These are phyloP conservation scores for Sigmodon hispidus DNA, from an alignment of 2,113 vertebrate species.

Conservation along the genomic window DNA sequence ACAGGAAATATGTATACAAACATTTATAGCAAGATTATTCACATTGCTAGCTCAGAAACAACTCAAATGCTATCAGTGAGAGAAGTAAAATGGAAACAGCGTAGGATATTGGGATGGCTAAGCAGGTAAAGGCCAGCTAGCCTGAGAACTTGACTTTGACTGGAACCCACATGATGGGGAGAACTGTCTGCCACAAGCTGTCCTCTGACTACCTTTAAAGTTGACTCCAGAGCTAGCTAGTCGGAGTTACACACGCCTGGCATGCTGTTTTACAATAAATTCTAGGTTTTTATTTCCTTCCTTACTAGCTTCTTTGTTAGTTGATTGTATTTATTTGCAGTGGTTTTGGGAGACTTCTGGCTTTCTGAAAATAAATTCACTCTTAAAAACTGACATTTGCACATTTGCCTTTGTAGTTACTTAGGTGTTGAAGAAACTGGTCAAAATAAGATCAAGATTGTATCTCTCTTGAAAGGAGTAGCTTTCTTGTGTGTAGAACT, in stretches of 20 bases:
- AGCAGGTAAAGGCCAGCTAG: neutral
- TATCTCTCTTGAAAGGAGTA: neutral
- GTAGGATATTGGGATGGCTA: neutral
- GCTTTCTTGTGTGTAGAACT: neutral
- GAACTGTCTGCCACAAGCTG: neutral
- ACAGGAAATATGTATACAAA: neutral
- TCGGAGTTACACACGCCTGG: neutral
- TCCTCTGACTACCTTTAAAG: neutral
- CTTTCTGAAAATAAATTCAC: constrained; percentile 49
- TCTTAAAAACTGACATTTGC: constrained; percentile 23
- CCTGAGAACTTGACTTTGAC: neutral
- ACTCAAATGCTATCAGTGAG: neutral
- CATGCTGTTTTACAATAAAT: constrained; percentile 2
- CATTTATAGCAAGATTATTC: neutral
- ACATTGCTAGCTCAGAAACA: neutral
- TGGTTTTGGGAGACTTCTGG: constrained; percentile 41
- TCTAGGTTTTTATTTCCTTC: neutral
- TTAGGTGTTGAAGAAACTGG: constrained; percentile 26
- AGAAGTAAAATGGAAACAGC: neutral
- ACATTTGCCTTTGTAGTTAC: constrained; percentile 52
- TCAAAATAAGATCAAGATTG: constrained; percentile 30
- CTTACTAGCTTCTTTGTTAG: neutral
- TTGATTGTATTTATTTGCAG: neutral
- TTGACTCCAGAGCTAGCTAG: neutral
- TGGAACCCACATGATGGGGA: neutral